A percentile compares a stretch with the other conserved stretches of the same genome.
These are phyloP conservation scores for Drosophila cardini DNA, from an alignment of 1,140 invertebrate genomes.

Conservation along the genomic window DNA sequence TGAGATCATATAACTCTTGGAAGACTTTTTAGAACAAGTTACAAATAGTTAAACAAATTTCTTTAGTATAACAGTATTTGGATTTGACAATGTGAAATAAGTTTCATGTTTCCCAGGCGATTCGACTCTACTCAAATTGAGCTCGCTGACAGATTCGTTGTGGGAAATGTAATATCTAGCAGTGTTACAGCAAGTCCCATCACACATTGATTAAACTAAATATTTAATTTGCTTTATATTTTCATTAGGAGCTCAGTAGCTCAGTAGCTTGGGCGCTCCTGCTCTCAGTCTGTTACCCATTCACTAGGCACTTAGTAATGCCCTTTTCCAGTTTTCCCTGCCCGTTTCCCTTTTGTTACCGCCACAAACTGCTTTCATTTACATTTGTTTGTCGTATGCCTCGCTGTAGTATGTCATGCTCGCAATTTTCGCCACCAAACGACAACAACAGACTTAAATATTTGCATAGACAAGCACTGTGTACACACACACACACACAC, in stretches of 20 bases:
- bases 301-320: slow-evolving; percentile 21
- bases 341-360: not conserved
- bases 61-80: not conserved
- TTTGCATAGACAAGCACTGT: slow-evolving; percentile 72
- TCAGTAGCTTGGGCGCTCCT: not conserved
- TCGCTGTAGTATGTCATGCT: slow-evolving; percentile 69
- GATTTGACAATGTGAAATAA: not conserved
- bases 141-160: slow-evolving; percentile 17
- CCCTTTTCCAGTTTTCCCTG: slow-evolving; percentile 4
- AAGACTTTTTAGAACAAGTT: too few relatives aligned
- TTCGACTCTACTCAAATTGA: slow-evolving; percentile 9
- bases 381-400: slow-evolving; percentile 57
- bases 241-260: slow-evolving; percentile 41
- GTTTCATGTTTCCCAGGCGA: slow-evolving; percentile 12
- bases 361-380: slow-evolving; percentile 40
- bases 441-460: slow-evolving; percentile 77
- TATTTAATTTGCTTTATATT: slow-evolving; percentile 69
- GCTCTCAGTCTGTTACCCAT: not conserved
- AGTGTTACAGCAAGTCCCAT: slow-evolving; percentile 17
- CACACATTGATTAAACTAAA: slow-evolving; percentile 52
- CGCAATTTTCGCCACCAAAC: slow-evolving; percentile 74
- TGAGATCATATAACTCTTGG: too few relatives aligned
- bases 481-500: slow-evolving; percentile 16
- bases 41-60: not conserved
- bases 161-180: slow-evolving; percentile 31